phyloP scores from a whole-genome alignment of 2,888 invertebrate species.

The Mythimna loreyi region DNA sequence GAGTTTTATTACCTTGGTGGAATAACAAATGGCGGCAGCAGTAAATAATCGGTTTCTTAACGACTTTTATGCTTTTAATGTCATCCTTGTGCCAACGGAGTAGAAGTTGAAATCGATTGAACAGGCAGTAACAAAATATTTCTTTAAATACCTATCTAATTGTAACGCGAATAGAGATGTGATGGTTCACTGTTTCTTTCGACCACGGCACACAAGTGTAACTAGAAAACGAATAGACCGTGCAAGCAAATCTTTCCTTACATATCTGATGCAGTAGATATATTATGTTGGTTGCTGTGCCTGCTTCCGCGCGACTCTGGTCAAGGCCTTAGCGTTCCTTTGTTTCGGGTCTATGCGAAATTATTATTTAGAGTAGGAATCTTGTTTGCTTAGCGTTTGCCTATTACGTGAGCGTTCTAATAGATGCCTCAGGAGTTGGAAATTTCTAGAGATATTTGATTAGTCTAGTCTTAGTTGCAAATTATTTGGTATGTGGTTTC shows the following conservation, averaged over 20 bases:
- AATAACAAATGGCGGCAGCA: too few species aligned
- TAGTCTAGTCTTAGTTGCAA: constrained; percentile 10
- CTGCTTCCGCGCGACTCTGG: neutral
- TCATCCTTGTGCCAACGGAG: too few species aligned
- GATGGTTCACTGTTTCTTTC: too few species aligned
- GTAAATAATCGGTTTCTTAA: too few species aligned
- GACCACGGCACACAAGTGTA: too few species aligned
- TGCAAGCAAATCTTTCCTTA: neutral
- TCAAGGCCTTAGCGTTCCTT: constrained; percentile 17
- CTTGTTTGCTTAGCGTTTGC: constrained; percentile 32
- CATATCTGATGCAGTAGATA: neutral
- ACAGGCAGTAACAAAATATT: too few species aligned
- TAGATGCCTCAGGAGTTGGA: constrained; percentile 1
- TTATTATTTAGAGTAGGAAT: constrained; percentile 45
- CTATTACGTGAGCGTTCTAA: constrained; percentile 23
- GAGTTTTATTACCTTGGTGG: too few species aligned
- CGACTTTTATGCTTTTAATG: too few species aligned
- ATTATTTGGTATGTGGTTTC: constrained; percentile 1
- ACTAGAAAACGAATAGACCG: too few species aligned
- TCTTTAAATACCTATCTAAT: too few species aligned
- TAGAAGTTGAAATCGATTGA: too few species aligned
- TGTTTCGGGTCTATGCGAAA: constrained; percentile 41
- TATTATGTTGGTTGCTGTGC: neutral
- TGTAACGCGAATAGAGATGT: too few species aligned
- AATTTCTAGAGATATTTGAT: constrained; percentile 33